These are phyloP conservation scores for Trypoxylon attenuatum DNA, from an alignment of 2,888 invertebrate species.

Conservation along the genomic window DNA sequence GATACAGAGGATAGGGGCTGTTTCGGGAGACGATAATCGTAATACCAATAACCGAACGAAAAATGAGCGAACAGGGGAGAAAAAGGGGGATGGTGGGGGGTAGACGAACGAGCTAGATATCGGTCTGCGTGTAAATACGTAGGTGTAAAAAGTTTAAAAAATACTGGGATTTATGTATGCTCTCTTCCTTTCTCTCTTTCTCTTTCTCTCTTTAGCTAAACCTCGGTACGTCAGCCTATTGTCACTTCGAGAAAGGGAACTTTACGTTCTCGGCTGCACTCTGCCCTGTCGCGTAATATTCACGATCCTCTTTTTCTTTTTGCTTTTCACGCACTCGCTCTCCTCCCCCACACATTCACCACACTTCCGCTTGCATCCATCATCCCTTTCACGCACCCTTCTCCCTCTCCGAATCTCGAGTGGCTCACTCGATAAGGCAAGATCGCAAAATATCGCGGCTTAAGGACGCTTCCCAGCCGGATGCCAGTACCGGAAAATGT, in stretches of 20 bases:
- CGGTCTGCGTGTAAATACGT: conserved; percentile 21
- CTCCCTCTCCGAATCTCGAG: conserved; percentile 14
- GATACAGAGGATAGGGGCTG: too few relatives aligned
- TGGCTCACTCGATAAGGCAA: conserved; percentile 46
- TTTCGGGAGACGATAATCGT: too few relatives aligned
- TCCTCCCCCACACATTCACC: conserved; percentile 1
- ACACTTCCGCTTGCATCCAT: not conserved
- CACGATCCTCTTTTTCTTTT: not conserved
- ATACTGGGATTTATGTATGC: conserved; percentile 26
- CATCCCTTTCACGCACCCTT: conserved; percentile 12
- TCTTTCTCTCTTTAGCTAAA: conserved; percentile 47
- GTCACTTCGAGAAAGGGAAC: conserved; percentile 41
- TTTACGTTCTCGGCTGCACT: conserved; percentile 26
- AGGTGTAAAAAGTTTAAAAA: conserved; percentile 20
- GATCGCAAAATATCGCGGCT: conserved; percentile 31
- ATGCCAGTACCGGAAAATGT: not conserved
- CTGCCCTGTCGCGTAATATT: too few relatives aligned
- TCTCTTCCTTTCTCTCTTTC: too few relatives aligned
- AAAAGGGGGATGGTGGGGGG: not conserved
- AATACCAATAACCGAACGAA: too few relatives aligned
- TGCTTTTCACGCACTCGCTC: conserved; percentile 5
- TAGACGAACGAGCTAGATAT: conserved; percentile 32
- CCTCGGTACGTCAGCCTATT: conserved; percentile 45
- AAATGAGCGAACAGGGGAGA: not conserved
- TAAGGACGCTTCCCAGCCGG: conserved; percentile 21